Conservation (phyloP, 2,888 invertebrate genomes). For the Hololepta plana region DNA sequence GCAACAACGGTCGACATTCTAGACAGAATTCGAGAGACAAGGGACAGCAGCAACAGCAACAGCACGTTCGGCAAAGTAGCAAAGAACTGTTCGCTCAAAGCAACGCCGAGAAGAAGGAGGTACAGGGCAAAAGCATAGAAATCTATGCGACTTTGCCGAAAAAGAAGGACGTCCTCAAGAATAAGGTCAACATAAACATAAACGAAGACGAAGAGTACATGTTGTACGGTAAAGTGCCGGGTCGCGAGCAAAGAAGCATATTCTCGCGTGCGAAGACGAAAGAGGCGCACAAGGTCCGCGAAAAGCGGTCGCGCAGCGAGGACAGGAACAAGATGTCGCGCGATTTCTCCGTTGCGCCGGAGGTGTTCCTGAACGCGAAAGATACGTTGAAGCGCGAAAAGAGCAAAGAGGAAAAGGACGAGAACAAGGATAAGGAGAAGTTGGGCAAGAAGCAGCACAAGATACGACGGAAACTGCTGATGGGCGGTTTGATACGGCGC, state of each 20-base stretch:
- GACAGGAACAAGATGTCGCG: constrained; percentile 62
- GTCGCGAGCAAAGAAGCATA: constrained; percentile 48
- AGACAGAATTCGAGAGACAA: constrained; percentile 54
- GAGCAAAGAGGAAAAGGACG: constrained; percentile 36
- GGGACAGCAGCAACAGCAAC: constrained; percentile 21
- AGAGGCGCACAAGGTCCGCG: constrained; percentile 46
- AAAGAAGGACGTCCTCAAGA: constrained; percentile 55
- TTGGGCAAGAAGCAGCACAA: constrained; percentile 79
- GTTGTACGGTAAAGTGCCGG: constrained; percentile 45
- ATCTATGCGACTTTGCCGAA: constrained; percentile 84
- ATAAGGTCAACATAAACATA: constrained; percentile 39
- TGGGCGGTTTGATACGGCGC: constrained; percentile 75
- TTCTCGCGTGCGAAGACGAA: constrained; percentile 49
- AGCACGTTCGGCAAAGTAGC: constrained; percentile 44
- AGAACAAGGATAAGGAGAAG: constrained; percentile 40
- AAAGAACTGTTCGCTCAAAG: constrained; percentile 28
- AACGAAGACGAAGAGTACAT: constrained; percentile 54
- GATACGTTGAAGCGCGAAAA: constrained; percentile 35
- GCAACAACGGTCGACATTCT: constrained; percentile 44
- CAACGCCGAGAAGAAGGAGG: constrained; percentile 12
- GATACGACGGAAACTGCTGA: constrained; percentile 66
- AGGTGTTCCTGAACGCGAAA: constrained; percentile 19
- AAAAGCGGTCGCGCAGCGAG: constrained; percentile 68
- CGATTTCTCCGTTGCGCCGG: constrained; percentile 49
- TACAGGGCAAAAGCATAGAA: constrained; percentile 52